Conservation (phyloP, 2,113 vertebrate genomes). For the Chlorodrepanis virens region DNA sequence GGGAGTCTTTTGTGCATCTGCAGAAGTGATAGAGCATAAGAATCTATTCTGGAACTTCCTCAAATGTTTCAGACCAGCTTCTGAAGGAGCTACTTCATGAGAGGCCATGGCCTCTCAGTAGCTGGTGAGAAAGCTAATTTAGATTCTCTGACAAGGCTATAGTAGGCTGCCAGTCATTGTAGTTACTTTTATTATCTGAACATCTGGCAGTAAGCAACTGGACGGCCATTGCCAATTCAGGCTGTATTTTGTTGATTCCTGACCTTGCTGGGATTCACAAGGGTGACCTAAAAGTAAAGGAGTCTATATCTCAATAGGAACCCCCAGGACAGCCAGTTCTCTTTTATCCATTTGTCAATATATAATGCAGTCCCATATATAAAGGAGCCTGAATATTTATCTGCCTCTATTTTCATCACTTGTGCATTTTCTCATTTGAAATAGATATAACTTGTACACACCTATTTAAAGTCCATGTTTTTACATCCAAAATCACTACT, state of each 20-base stretch:
- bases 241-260: not conserved
- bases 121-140: not conserved
- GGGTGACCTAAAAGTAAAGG: slow-evolving; percentile 38
- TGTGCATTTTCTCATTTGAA: not conserved
- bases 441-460: not conserved
- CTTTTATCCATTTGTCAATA: slow-evolving; percentile 11
- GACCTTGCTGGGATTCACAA: slow-evolving; percentile 21
- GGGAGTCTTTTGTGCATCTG: not conserved
- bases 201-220: not conserved
- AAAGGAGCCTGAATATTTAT: slow-evolving; percentile 27
- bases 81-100: not conserved
- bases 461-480: not conserved
- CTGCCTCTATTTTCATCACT: not conserved
- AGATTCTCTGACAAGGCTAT: not conserved
- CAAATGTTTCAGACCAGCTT: not conserved
- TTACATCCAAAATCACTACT: not conserved
- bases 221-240: not conserved
- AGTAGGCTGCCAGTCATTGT: not conserved
- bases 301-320: slow-evolving; percentile 23
- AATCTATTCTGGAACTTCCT: not conserved
- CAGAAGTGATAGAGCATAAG: not conserved
- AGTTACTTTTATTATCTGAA: slow-evolving; percentile 36
- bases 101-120: not conserved
- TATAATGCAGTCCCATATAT: slow-evolving; percentile 5
- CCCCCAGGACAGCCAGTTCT: not conserved